Percentiles rank a stretch among this genome's conserved stretches.
Evolutionary conservation across 23 tunicate genomes (phyloP).

Genomic region (Ciona savignyi): DNA sequence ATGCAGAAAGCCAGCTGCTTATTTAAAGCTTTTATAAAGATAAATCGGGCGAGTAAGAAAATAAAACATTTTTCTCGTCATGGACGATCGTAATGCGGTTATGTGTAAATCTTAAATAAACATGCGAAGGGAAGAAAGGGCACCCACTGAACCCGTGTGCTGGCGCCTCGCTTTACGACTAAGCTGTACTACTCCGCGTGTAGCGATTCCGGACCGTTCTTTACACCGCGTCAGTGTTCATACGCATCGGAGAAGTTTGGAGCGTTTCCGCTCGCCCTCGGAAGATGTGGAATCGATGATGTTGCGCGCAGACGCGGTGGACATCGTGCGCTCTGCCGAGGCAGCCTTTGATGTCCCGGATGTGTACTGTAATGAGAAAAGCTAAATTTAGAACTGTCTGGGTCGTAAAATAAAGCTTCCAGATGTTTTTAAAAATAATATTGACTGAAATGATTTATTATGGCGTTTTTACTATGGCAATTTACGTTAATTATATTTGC

Average conservation of each 20-base stretch:
- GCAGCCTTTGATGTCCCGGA: neutral
- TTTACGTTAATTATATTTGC: too few species aligned
- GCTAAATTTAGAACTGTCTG: too few species aligned
- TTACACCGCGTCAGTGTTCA: neutral
- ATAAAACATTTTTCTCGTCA: neutral
- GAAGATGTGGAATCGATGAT: neutral
- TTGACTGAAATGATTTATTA: too few species aligned
- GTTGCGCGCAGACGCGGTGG: neutral
- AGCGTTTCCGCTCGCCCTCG: neutral
- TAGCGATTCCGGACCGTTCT: neutral
- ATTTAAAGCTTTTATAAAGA: neutral
- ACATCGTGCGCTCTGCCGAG: neutral
- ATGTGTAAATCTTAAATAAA: neutral
- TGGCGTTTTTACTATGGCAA: too few species aligned
- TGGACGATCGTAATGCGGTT: neutral
- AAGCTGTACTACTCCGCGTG: neutral
- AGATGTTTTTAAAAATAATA: too few species aligned
- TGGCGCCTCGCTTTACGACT: neutral
- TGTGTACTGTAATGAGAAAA: neutral
- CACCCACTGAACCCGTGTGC: too few species aligned
- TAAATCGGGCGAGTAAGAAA: neutral
- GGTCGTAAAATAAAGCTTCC: too few species aligned
- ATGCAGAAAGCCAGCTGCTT: slow-evolving; percentile 1
- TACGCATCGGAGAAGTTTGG: neutral
- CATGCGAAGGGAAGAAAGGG: too few species aligned